Base-by-base conservation (phyloP, 1,140 invertebrate genomes). In the Camponotus pennsylvanicus region DNA sequence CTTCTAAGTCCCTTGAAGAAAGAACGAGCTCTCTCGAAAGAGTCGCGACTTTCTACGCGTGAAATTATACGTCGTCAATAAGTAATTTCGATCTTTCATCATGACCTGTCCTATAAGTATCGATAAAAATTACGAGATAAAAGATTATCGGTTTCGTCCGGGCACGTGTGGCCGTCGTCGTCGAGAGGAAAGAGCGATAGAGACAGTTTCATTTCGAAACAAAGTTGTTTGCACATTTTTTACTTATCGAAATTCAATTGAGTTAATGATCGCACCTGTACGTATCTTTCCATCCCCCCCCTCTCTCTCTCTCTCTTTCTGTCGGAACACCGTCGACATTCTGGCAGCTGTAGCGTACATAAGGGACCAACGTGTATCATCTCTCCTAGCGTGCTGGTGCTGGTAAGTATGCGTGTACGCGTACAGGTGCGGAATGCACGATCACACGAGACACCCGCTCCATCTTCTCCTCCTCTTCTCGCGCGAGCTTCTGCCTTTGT, bases 181-280 rank as follows among this genome's bases (percentile, higher is more conserved):
- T 45, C 42, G 42, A 11, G 42, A 45, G 42, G 42, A 11, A 21
- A 21, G 15, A 63, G 71, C 8, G 57, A 86, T 82, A 82, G 71
- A 77, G 27, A 13, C 40, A 8, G 21, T 82, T 52, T 42, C 34
- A 71, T 61, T 49, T 66, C 66, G 59, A 71, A 59, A 37, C 40
- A 42, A 61, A 70, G 63, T 49, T 40, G 75, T 66, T 27, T 49
- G 49, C 37, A n/a, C n/a, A 82, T 76, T 90, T 90, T 52, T 85
- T 90, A 83, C 80, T 82, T 88, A 90, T 90, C 86, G 89, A 86
- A 88, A 79, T 90, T 86, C 89, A 90, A 90, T 90, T 88, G 89
- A 90, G 45, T 88, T 85, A 90, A 90, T 77, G 89, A 90, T 90
- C 71, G 89, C 89, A 90, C 88, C 89, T 90, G 89, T 90, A 90